phyloP scores from a whole-genome alignment of 2,797 vertebrate species.

The Enteromius argenteus region DNA sequence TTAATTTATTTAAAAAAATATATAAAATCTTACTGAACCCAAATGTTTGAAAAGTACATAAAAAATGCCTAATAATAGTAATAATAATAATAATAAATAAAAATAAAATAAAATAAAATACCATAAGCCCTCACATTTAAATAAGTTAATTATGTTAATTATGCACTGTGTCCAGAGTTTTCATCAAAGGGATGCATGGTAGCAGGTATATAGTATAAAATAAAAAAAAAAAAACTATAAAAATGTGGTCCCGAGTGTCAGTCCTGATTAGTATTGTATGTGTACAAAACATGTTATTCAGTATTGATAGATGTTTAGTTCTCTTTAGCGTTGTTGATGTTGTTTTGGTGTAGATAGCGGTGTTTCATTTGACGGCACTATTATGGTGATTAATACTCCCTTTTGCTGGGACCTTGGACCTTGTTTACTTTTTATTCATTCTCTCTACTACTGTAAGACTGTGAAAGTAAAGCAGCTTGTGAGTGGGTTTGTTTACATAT shows the following conservation, averaged over 20 bases:
- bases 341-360: conserved; percentile 9
- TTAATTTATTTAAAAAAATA: not conserved
- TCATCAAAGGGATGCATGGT: no score
- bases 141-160: not conserved
- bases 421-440: not conserved
- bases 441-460: not conserved
- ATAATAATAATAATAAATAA: not conserved
- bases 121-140: not conserved
- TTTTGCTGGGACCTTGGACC: not conserved
- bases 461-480: not conserved
- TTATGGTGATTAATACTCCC: conserved; percentile 2
- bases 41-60: not conserved
- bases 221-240: not conserved
- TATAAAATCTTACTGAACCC: not conserved
- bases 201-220: not conserved
- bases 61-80: not conserved
- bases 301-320: conserved; percentile 1
- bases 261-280: not conserved
- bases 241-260: not conserved
- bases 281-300: not conserved
- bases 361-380: not conserved
- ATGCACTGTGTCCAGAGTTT: not conserved
- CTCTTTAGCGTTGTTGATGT: not conserved
- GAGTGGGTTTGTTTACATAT: not conserved
- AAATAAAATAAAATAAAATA: not conserved